Evolutionary conservation across 2,113 vertebrate genomes (phyloP).

Genomic region (Eurystomus gularis): DNA sequence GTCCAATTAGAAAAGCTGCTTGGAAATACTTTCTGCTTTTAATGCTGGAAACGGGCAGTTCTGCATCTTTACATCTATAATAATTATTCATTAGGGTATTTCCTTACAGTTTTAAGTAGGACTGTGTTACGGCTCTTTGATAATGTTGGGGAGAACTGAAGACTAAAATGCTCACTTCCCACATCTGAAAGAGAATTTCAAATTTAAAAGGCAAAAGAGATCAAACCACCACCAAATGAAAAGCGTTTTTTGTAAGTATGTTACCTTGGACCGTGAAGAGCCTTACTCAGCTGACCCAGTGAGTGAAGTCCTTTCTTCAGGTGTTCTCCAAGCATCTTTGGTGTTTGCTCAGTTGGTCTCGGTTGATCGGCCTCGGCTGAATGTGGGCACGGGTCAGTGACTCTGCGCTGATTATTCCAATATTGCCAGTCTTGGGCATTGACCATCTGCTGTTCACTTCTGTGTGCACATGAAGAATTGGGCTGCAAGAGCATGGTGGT

Average conservation of each 20-base stretch:
- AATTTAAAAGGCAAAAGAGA: not conserved
- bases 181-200: not conserved
- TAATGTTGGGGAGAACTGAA: not conserved
- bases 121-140: not conserved
- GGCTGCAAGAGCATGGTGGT: not conserved
- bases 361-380: not conserved
- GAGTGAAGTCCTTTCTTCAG: not conserved
- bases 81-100: not conserved
- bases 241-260: not conserved
- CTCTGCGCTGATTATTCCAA: not conserved
- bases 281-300: not conserved
- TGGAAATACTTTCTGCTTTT: not conserved
- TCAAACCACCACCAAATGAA: not conserved
- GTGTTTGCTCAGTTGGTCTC: not conserved
- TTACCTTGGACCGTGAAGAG: not conserved
- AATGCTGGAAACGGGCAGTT: not conserved
- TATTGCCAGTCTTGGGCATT: accelerated
- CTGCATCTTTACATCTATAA: not conserved
- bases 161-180: not conserved
- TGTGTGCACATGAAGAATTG: not conserved
- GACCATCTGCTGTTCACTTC: slow-evolving; percentile 5
- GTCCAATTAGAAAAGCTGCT: not conserved
- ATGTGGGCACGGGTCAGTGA: not conserved
- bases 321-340: not conserved
- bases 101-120: not conserved